Conservation (phyloP, 2,888 invertebrate species). For the Hypomecis atomaria region DNA sequence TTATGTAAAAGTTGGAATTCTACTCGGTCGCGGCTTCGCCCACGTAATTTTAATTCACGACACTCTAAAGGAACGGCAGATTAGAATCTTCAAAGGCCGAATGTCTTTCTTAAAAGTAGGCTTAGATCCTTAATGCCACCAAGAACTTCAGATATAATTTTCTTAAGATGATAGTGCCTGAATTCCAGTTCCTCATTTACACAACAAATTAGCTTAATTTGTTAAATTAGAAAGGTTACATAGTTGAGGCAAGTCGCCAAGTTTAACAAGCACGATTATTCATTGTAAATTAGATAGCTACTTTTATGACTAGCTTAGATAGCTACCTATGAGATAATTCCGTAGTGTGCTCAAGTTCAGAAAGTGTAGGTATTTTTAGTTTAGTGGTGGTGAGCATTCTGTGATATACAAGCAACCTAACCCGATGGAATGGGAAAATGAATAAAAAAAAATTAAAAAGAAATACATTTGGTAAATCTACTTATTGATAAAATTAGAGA, state of each 20-base stretch:
- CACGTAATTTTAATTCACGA: slow-evolving; percentile 8
- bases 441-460: too few relatives aligned
- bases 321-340: too few relatives aligned
- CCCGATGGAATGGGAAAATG: too few relatives aligned
- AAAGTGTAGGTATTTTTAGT: too few relatives aligned
- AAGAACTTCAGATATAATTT: background rate
- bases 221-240: slow-evolving; percentile 36
- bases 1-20: slow-evolving; percentile 7
- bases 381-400: too few relatives aligned
- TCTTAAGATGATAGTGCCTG: background rate
- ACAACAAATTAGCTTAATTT: background rate
- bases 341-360: too few relatives aligned
- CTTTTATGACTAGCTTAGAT: slow-evolving; percentile 22
- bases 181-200: background rate
- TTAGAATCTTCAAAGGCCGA: slow-evolving; percentile 10
- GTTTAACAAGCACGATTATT: slow-evolving; percentile 48
- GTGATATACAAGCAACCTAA: too few relatives aligned
- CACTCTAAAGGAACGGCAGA: background rate
- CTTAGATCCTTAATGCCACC: background rate
- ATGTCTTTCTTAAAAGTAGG: slow-evolving; percentile 3
- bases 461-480: too few relatives aligned
- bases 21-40: background rate
- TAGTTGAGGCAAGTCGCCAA: slow-evolving; percentile 43
- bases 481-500: too few relatives aligned
- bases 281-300: slow-evolving; percentile 36